Percentiles rank a stretch among this genome's conserved stretches.
These are phyloP conservation scores for Holcopasites calliopsidis DNA, from an alignment of 1,140 invertebrate genomes.

Conservation along the genomic window DNA sequence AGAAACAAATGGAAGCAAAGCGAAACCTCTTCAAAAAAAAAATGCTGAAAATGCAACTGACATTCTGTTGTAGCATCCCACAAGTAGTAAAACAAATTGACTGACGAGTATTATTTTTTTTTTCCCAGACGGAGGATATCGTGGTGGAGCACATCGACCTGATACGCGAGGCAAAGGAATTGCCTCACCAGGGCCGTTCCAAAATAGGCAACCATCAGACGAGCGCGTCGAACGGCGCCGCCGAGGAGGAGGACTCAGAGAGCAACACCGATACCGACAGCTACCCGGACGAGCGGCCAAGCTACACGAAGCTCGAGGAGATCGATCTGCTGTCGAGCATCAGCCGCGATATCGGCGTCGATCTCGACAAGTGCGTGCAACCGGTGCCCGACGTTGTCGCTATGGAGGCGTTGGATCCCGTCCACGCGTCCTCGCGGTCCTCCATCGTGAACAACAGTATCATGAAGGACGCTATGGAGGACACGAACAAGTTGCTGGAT, in stretches of 20 bases:
- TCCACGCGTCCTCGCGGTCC: constrained; percentile 49
- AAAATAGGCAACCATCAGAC: constrained; percentile 68
- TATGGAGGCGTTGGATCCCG: constrained; percentile 66
- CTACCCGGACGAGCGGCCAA: constrained; percentile 63
- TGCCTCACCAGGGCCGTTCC: constrained; percentile 60
- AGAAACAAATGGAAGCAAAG: too few species aligned
- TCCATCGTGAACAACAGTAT: constrained; percentile 23
- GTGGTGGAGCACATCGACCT: constrained; percentile 73
- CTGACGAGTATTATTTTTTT: neutral
- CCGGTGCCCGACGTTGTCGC: constrained; percentile 76
- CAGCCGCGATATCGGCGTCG: constrained; percentile 74
- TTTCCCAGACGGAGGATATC: constrained; percentile 69
- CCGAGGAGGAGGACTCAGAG: constrained; percentile 60
- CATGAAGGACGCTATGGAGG: constrained; percentile 60
- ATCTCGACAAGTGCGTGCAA: constrained; percentile 76
- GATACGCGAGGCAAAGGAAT: constrained; percentile 74
- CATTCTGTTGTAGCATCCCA: too few species aligned
- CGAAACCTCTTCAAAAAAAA: too few species aligned
- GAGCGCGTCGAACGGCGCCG: constrained; percentile 43
- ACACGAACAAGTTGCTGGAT: constrained; percentile 74
- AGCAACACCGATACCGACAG: constrained; percentile 68
- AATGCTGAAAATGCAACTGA: too few species aligned
- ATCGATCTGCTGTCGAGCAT: constrained; percentile 77
- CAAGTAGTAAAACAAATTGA: neutral
- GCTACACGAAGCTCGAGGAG: constrained; percentile 75